phyloP scores from a whole-genome alignment of 2,797 vertebrate species.

The Moxostoma hubbsi region DNA sequence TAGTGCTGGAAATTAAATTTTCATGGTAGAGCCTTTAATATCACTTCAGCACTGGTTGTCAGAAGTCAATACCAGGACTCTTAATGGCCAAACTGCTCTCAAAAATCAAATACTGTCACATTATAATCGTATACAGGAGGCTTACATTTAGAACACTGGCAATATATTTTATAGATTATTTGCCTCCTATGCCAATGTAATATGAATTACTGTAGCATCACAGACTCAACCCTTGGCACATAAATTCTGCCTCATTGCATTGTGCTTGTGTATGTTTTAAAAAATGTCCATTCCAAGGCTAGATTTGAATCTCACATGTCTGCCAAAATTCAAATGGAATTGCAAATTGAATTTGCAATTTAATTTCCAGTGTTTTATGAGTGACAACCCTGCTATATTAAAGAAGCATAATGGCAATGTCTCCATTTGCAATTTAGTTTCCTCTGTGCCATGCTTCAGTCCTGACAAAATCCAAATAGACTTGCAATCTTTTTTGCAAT shows the following conservation, averaged over 20 bases:
- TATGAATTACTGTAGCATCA: conserved; percentile 18
- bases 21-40: conserved; percentile 31
- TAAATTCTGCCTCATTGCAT: conserved; percentile 2
- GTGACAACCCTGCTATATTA: conserved; percentile 59
- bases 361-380: conserved; percentile 61
- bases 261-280: conserved; percentile 15
- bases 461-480: no score
- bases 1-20: conserved; percentile 29
- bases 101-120: conserved; percentile 16
- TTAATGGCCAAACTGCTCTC: conserved; percentile 17
- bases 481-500: no score
- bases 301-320: conserved; percentile 2
- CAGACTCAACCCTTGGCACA: conserved; percentile 5
- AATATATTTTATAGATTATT: conserved; percentile 43
- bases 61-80: conserved; percentile 26
- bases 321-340: no score
- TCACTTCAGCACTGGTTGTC: conserved; percentile 24
- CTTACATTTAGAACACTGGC: conserved; percentile 14
- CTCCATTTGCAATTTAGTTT: no score
- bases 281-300: conserved; percentile 22
- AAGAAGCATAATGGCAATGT: no score
- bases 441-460: no score
- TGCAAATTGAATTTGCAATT: no score
- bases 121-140: conserved; percentile 39
- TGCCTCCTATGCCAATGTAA: conserved; percentile 49